Percentiles rank a stretch among this genome's conserved stretches.
phyloP scores from a whole-genome alignment of 2,113 vertebrate genomes.

The Alouatta palliata region DNA sequence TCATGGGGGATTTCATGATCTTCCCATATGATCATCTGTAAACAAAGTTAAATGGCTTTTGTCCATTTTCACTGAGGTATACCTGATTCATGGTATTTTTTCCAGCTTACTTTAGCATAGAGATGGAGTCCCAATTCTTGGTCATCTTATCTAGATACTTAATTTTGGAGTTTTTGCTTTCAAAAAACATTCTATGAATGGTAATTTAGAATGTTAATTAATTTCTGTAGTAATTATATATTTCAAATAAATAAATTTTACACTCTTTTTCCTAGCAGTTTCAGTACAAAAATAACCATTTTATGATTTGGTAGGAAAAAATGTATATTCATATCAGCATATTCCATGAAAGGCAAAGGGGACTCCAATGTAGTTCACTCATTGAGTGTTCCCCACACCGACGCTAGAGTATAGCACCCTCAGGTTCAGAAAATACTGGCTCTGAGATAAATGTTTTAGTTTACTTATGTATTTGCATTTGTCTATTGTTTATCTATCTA shows the following conservation, averaged over 20 bases:
- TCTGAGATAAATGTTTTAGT: background rate
- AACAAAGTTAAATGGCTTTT: background rate
- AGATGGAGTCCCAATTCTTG: background rate
- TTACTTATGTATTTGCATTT: background rate
- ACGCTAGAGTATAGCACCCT: background rate
- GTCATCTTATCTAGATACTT: background rate
- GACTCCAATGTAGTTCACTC: background rate
- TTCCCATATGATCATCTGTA: background rate
- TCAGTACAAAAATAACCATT: background rate
- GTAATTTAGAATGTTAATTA: background rate
- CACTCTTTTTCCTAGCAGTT: background rate
- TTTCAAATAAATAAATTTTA: background rate
- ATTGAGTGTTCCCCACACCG: background rate
- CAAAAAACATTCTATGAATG: background rate
- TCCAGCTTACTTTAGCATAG: background rate
- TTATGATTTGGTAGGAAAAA: background rate
- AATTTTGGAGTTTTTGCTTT: background rate
- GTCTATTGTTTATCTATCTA: background rate
- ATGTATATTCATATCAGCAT: background rate
- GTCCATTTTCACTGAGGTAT: background rate
- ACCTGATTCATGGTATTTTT: background rate
- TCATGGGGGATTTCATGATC: background rate
- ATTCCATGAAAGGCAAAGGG: background rate
- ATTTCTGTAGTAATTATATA: background rate
- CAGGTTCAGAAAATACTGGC: background rate